Conservation (phyloP, 1,140 invertebrate genomes). For the Calliopsis andreniformis region DNA sequence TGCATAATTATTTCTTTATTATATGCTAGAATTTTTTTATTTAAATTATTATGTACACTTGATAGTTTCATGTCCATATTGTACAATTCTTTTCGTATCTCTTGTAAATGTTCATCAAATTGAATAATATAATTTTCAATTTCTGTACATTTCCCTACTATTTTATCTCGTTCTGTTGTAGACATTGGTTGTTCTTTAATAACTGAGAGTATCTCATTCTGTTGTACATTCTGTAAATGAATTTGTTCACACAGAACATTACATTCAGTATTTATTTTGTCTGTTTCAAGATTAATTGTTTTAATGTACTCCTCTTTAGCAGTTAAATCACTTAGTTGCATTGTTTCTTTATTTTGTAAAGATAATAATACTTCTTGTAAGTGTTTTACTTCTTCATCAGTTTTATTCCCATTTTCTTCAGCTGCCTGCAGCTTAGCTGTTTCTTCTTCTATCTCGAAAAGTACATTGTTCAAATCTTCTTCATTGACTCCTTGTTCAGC, state of each 20-base stretch:
- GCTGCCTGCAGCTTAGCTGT: conserved; percentile 37
- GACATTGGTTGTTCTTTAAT: conserved; percentile 71
- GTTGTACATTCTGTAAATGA: conserved; percentile 32
- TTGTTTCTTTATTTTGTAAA: conserved; percentile 49
- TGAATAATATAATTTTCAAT: conserved; percentile 63
- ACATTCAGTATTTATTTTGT: conserved; percentile 58
- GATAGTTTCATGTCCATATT: conserved; percentile 70
- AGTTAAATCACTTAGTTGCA: conserved; percentile 43
- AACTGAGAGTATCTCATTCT: conserved; percentile 54
- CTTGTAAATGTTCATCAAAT: conserved; percentile 69
- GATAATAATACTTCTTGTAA: conserved; percentile 46
- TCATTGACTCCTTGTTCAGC: conserved; percentile 59
- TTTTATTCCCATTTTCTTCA: conserved; percentile 40
- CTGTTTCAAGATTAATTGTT: conserved; percentile 48
- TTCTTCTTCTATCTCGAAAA: conserved; percentile 48
- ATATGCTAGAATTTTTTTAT: conserved; percentile 67
- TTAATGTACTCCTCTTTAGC: conserved; percentile 55
- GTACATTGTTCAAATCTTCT: conserved; percentile 36
- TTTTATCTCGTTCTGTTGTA: conserved; percentile 62
- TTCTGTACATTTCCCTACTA: conserved; percentile 63
- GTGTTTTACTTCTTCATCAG: conserved; percentile 50
- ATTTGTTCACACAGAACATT: conserved; percentile 48
- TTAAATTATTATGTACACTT: conserved; percentile 61
- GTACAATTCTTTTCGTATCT: conserved; percentile 71
- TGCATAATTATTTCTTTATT: conserved; percentile 71